Percentiles rank a stretch among this genome's conserved stretches.
phyloP scores from a whole-genome alignment of 2,888 invertebrate species.

The Ophion ellenae region DNA sequence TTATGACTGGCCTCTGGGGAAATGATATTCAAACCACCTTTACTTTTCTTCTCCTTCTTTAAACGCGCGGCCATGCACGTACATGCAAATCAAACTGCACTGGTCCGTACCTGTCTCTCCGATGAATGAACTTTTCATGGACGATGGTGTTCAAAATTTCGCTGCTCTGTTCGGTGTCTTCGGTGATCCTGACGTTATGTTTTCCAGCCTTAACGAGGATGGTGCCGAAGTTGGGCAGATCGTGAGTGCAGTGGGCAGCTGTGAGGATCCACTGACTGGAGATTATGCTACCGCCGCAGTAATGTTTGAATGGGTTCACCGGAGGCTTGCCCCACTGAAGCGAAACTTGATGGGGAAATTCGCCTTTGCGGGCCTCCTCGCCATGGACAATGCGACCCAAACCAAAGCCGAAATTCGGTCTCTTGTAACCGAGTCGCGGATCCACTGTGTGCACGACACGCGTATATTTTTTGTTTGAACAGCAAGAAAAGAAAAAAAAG shows the following conservation, averaged over 20 bases:
- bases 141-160: slow-evolving; percentile 75
- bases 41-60: no score
- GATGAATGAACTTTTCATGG: not conserved
- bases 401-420: slow-evolving; percentile 44
- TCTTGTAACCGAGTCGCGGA: slow-evolving; percentile 61
- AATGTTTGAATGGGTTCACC: slow-evolving; percentile 74
- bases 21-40: no score
- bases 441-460: not conserved
- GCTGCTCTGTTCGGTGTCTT: slow-evolving; percentile 80
- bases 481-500: not conserved
- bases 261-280: slow-evolving; percentile 82
- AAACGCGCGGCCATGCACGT: no score
- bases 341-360: slow-evolving; percentile 84
- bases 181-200: slow-evolving; percentile 81
- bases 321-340: slow-evolving; percentile 78
- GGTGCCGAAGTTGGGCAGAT: slow-evolving; percentile 77
- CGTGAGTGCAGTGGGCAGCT: slow-evolving; percentile 81
- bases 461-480: not conserved
- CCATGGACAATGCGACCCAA: slow-evolving; percentile 73
- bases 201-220: slow-evolving; percentile 85
- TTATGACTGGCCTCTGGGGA: no score
- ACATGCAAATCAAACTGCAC: no score
- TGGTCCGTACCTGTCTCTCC: no score
- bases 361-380: slow-evolving; percentile 78
- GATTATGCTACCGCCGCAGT: slow-evolving; percentile 84